A percentile compares a stretch with the other conserved stretches of the same genome.
These are phyloP conservation scores for Grallaria varia DNA, from an alignment of 2,113 vertebrate genomes.

Conservation along the genomic window DNA sequence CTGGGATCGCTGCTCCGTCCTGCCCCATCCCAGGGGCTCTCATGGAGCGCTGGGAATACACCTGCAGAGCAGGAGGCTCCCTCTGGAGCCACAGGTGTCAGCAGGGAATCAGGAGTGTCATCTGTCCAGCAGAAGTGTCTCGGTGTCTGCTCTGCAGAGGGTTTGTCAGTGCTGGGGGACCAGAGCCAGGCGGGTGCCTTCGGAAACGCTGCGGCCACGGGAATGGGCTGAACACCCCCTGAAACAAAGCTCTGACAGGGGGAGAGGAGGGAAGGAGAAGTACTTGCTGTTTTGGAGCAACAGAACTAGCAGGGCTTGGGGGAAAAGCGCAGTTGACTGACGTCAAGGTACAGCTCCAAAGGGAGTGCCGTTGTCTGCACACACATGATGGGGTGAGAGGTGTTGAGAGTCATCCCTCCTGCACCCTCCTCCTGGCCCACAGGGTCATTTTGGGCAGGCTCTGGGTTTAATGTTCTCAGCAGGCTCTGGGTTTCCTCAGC, in stretches of 20 bases:
- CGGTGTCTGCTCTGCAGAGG: neutral
- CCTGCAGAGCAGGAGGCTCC: neutral
- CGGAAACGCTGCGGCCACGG: neutral
- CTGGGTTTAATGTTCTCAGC: neutral
- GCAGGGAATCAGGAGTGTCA: too few relatives aligned
- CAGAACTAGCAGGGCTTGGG: neutral
- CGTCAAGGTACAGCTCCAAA: neutral
- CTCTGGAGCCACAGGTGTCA: neutral
- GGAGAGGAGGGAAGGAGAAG: neutral
- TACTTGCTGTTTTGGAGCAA: neutral
- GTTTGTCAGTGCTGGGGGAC: neutral
- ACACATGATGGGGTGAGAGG: fast-evolving
- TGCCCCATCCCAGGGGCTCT: neutral
- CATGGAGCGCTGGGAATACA: neutral
- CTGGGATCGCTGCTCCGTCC: neutral
- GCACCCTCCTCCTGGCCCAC: neutral
- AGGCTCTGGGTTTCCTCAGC: neutral
- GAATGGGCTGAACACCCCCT: neutral
- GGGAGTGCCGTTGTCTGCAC: neutral
- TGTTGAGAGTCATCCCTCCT: neutral
- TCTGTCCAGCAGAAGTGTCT: neutral
- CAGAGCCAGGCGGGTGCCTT: neutral
- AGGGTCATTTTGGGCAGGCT: too few relatives aligned
- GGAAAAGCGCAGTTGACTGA: neutral
- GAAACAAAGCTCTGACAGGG: neutral